Percentiles rank a stretch among this genome's conserved stretches.
phyloP scores from a whole-genome alignment of 2,113 vertebrate genomes.

The Aphelocoma coerulescens region DNA sequence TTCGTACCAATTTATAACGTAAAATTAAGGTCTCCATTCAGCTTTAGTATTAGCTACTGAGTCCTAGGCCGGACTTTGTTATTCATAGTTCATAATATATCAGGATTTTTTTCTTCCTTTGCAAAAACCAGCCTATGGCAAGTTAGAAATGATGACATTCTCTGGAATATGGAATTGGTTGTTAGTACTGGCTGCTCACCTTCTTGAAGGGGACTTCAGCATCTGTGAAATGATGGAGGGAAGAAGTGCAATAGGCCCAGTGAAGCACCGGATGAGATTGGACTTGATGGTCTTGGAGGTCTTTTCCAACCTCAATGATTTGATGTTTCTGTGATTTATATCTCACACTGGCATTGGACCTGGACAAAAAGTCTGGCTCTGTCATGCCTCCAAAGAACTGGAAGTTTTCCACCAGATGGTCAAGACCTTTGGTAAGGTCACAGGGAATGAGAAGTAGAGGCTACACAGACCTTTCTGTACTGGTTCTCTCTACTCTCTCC shows the following conservation, averaged over 20 bases:
- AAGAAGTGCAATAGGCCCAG: not conserved
- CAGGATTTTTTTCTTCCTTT: not conserved
- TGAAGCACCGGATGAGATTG: not conserved
- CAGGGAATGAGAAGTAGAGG: not conserved
- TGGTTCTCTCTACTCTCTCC: not conserved
- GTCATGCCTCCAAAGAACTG: not conserved
- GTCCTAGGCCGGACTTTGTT: not conserved
- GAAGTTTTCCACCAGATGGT: not conserved
- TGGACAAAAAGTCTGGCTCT: not conserved
- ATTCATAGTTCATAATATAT: not conserved
- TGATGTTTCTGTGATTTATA: not conserved
- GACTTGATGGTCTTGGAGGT: not conserved
- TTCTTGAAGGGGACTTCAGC: not conserved
- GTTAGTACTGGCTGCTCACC: not conserved
- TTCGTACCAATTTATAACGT: not conserved
- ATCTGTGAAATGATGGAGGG: not conserved
- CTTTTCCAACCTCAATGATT: not conserved
- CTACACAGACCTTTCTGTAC: not conserved
- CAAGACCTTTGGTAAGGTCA: not conserved
- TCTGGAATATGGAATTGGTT: not conserved
- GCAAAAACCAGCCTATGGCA: not conserved
- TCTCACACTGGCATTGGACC: not conserved
- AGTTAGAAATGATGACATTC: not conserved
- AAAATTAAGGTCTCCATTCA: not conserved
- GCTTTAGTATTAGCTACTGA: not conserved